phyloP scores from a whole-genome alignment of 2,888 invertebrate species.

The Coelopa pilipes region DNA sequence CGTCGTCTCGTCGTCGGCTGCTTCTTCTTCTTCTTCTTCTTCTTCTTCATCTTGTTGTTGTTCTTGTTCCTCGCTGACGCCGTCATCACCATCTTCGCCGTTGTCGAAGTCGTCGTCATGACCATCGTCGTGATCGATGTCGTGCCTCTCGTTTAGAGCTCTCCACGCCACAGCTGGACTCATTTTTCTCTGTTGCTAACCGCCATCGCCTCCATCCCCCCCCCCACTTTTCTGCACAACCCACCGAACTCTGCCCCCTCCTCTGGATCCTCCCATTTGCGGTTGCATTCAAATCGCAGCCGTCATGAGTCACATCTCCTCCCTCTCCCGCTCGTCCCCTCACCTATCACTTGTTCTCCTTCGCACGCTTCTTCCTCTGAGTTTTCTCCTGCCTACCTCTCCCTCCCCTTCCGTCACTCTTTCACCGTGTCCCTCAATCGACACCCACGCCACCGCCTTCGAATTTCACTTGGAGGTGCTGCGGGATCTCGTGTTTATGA shows the following conservation, averaged over 20 bases:
- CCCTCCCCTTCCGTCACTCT: too few species aligned
- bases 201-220: neutral
- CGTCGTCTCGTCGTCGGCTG: too few species aligned
- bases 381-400: too few species aligned
- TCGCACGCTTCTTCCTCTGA: neutral
- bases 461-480: neutral
- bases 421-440: too few species aligned
- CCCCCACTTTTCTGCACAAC: neutral
- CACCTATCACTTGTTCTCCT: neutral
- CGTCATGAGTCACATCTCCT: neutral
- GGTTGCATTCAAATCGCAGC: neutral
- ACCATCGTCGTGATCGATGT: too few species aligned
- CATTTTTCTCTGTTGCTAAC: slow-evolving; percentile 16
- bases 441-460: neutral
- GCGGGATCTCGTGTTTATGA: neutral
- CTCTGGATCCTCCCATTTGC: neutral
- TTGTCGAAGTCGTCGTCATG: too few species aligned
- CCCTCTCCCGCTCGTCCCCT: neutral
- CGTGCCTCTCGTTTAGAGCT: neutral
- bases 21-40: too few species aligned
- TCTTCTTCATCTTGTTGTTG: too few species aligned
- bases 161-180: neutral
- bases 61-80: too few species aligned
- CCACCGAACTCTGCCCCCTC: too few species aligned
- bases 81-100: too few species aligned